A percentile compares a stretch with the other conserved stretches of the same genome.
Conservation (phyloP, 35 echinoderm and acorn worm genomes). For the Eucidaris tribuloides region DNA sequence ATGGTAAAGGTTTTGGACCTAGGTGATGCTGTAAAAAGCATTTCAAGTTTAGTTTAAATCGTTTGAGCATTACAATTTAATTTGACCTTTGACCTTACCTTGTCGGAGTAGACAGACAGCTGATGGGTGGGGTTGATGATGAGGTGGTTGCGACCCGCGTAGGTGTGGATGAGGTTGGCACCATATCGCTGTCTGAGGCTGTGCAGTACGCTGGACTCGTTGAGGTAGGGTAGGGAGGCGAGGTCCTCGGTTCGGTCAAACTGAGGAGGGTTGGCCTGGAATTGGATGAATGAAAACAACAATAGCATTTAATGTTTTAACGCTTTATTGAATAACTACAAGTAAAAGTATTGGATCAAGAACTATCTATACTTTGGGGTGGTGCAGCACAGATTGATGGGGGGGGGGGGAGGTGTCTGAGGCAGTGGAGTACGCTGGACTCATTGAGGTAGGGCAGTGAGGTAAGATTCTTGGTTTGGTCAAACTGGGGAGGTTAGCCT, state of each 20-base stretch:
- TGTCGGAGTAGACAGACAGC: slow-evolving; percentile 94
- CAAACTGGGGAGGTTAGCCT: slow-evolving; percentile 99
- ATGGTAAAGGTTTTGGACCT: too few species aligned
- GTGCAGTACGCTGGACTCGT: slow-evolving; percentile 91
- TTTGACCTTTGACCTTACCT: slow-evolving; percentile 78
- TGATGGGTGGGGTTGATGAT: slow-evolving; percentile 91
- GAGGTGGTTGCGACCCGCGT: slow-evolving; percentile 71
- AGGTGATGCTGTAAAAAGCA: too few species aligned
- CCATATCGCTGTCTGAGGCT: slow-evolving; percentile 97
- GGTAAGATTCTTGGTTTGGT: slow-evolving; percentile 79
- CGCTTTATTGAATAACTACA: background rate
- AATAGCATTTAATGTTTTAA: background rate
- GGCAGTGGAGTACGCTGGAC: slow-evolving; percentile 84
- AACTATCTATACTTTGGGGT: too few species aligned
- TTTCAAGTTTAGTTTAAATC: too few species aligned
- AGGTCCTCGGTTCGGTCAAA: slow-evolving; percentile 93
- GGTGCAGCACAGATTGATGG: too few species aligned
- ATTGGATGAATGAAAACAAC: background rate
- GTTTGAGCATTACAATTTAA: too few species aligned
- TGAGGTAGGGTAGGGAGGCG: slow-evolving; percentile 70
- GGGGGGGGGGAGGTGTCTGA: too few species aligned
- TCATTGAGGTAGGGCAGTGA: slow-evolving; percentile 84
- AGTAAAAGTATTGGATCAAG: too few species aligned
- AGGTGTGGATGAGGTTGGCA: slow-evolving; percentile 95
- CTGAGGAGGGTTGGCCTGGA: slow-evolving; percentile 93